These are phyloP conservation scores for Oreochromis niloticus DNA, from an alignment of 2,113 vertebrate species.

Conservation along the genomic window DNA sequence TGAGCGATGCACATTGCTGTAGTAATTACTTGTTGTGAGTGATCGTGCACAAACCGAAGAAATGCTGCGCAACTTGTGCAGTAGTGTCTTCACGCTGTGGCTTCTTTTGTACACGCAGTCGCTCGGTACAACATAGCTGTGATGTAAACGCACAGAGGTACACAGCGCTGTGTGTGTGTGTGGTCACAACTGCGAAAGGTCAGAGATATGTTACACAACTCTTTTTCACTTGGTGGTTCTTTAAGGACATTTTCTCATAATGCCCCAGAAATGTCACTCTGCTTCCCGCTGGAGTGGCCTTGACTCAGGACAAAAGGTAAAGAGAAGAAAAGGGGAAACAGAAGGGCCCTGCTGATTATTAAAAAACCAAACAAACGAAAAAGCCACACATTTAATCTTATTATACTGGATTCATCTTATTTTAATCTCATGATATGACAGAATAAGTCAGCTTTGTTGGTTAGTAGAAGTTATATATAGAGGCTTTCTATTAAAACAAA, in stretches of 20 bases:
- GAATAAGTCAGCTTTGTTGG: neutral
- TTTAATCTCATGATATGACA: neutral
- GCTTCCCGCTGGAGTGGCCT: conserved; percentile 33
- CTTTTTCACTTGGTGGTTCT: conserved; percentile 2
- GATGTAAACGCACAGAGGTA: neutral
- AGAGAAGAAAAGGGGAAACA: neutral
- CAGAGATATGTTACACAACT: conserved; percentile 15
- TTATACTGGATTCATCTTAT: neutral
- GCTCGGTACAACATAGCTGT: neutral
- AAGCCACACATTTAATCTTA: neutral
- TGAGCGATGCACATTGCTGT: neutral
- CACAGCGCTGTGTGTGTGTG: neutral
- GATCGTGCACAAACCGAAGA: neutral
- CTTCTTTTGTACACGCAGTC: neutral
- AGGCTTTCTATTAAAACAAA: neutral
- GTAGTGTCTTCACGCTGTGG: neutral
- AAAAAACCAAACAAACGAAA: neutral
- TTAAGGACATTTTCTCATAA: conserved; percentile 33
- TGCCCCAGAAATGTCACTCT: conserved; percentile 54
- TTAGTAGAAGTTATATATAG: neutral
- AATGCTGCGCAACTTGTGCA: neutral
- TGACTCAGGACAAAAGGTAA: conserved; percentile 32
- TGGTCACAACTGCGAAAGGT: conserved; percentile 1
- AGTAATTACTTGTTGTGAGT: neutral
- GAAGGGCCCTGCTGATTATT: neutral